Conservation (phyloP, 1,140 invertebrate genomes). For the Mesaphorura yosii region DNA sequence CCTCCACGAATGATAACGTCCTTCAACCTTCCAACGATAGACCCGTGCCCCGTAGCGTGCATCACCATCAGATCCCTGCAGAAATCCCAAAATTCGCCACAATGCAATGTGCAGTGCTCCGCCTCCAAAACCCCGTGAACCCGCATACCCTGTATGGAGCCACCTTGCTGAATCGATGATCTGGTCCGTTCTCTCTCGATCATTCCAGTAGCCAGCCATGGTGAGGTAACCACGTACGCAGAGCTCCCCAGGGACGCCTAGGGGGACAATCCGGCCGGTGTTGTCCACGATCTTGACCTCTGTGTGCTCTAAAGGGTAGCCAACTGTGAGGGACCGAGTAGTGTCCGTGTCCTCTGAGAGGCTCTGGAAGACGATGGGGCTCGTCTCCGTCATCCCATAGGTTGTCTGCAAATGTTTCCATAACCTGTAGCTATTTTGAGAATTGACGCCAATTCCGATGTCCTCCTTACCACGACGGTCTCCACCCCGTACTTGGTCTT, state of each 20-base stretch:
- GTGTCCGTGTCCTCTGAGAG: constrained; percentile 17
- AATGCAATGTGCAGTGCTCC: constrained; percentile 1
- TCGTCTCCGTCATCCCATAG: constrained; percentile 23
- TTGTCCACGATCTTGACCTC: constrained; percentile 20
- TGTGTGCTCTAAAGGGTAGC: constrained; percentile 16
- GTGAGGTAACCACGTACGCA: constrained; percentile 45
- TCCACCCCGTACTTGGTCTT: constrained; percentile 20
- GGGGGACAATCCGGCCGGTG: constrained; percentile 13
- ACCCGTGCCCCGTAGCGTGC: constrained; percentile 44
- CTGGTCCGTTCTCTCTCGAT: constrained; percentile 45
- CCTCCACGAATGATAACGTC: constrained; percentile 56
- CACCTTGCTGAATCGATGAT: constrained; percentile 59
- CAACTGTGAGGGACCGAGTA: constrained; percentile 15
- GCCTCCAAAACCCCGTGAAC: constrained; percentile 25
- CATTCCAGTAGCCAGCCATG: constrained; percentile 49
- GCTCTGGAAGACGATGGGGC: constrained; percentile 18
- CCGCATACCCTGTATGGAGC: constrained; percentile 77
- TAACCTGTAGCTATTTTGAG: not conserved
- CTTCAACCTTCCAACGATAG: constrained; percentile 50
- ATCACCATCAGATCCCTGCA: constrained; percentile 48
- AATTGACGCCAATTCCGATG: not conserved
- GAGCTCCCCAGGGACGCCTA: constrained; percentile 41
- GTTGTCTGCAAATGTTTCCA: constrained; percentile 4
- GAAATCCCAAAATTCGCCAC: not conserved
- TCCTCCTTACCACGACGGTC: constrained; percentile 41